Evolutionary conservation across 2,888 invertebrate species (phyloP).

Genomic region (Prosapia bicincta): DNA sequence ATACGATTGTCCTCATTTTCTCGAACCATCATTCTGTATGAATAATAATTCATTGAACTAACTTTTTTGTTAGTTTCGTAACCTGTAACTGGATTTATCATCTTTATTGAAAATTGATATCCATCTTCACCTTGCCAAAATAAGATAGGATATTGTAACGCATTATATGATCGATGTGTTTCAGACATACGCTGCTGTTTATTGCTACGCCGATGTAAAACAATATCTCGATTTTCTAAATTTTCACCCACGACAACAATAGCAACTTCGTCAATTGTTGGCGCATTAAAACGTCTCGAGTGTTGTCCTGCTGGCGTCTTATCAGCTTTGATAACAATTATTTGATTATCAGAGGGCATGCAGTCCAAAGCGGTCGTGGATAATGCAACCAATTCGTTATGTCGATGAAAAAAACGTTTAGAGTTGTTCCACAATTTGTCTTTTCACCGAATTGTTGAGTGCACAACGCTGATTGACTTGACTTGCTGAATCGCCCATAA

Average conservation of each 20-base stretch:
- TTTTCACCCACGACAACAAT: conserved; percentile 39
- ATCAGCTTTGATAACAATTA: conserved; percentile 41
- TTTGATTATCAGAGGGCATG: conserved; percentile 41
- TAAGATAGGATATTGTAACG: too few relatives aligned
- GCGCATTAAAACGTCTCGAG: conserved; percentile 36
- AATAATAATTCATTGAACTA: conserved; percentile 16
- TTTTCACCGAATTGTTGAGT: conserved; percentile 25
- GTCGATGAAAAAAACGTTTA: conserved; percentile 26
- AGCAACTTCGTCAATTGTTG: conserved; percentile 39
- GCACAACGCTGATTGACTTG: conserved; percentile 30
- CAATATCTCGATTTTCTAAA: background rate
- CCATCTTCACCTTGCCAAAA: too few relatives aligned
- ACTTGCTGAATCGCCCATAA: conserved; percentile 33
- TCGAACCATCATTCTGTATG: conserved; percentile 13
- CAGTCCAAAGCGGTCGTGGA: conserved; percentile 38
- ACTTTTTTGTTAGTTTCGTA: conserved; percentile 22
- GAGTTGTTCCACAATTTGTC: conserved; percentile 18
- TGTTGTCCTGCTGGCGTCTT: conserved; percentile 40
- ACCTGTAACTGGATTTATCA: conserved; percentile 22
- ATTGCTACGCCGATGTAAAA: conserved; percentile 34
- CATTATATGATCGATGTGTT: too few relatives aligned
- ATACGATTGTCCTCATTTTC: conserved; percentile 22
- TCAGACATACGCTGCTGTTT: conserved; percentile 39
- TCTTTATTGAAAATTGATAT: too few relatives aligned
- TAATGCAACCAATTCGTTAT: conserved; percentile 40